Evolutionary conservation across 2,888 invertebrate genomes (phyloP).

Genomic region (Heliconius cydno): DNA sequence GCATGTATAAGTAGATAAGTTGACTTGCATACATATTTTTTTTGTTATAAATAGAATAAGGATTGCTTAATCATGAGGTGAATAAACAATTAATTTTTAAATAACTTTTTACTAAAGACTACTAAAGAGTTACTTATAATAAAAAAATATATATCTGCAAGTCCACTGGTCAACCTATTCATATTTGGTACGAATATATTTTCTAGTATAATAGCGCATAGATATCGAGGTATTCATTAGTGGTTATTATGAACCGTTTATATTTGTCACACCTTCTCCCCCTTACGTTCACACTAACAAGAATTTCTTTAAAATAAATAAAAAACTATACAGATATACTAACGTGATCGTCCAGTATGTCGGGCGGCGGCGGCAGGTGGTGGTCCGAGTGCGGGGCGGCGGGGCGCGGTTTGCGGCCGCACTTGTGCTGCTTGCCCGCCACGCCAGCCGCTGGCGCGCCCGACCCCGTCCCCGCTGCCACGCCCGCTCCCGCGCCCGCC

Average conservation of each 20-base stretch:
- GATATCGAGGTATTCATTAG: background rate
- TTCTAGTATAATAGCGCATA: background rate
- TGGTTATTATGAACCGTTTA: too few relatives aligned
- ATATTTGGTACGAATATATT: background rate
- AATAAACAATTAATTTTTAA: background rate
- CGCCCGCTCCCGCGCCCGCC: conserved; percentile 54
- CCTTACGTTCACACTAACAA: too few relatives aligned
- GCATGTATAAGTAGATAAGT: background rate
- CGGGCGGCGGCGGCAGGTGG: conserved; percentile 79
- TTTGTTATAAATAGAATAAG: too few relatives aligned
- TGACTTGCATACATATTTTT: background rate
- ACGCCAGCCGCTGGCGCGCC: conserved; percentile 29
- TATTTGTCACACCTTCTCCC: too few relatives aligned
- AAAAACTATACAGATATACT: conserved; percentile 43
- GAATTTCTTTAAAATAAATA: background rate
- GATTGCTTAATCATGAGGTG: background rate
- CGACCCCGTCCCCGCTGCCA: conserved; percentile 39
- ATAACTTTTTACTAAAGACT: too few relatives aligned
- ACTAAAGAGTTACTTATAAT: too few relatives aligned
- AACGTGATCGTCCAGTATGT: conserved; percentile 74
- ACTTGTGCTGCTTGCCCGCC: conserved; percentile 71
- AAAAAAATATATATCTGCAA: background rate
- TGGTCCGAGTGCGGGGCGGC: conserved; percentile 75
- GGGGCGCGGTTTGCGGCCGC: conserved; percentile 74
- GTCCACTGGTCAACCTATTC: background rate